Percentiles rank a stretch among this genome's conserved stretches.
phyloP scores from a whole-genome alignment of 1,140 invertebrate genomes.

The Tetraneura akinire region DNA sequence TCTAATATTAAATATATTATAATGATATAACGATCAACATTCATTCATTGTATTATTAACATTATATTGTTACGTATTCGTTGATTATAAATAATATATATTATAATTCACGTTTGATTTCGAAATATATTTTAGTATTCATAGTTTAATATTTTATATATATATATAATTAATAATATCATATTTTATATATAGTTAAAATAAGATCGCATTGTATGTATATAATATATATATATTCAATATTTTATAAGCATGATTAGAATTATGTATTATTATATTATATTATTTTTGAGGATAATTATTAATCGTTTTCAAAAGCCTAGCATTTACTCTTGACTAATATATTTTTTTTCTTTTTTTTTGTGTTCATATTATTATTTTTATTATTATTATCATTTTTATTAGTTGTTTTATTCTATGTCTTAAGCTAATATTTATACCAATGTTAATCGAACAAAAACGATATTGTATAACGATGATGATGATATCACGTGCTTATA shows the following conservation, averaged over 20 bases:
- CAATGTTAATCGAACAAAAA: not conserved
- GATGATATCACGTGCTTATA: no score
- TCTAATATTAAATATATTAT: no score
- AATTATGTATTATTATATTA: not conserved
- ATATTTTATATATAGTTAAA: not conserved
- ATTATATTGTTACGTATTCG: not conserved
- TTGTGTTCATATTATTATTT: slow-evolving; percentile 11
- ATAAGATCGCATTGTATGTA: no score
- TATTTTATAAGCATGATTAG: no score
- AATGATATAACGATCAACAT: no score
- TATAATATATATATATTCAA: no score
- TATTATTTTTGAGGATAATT: not conserved
- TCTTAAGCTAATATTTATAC: not conserved
- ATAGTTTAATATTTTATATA: not conserved
- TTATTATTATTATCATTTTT: not conserved
- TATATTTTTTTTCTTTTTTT: not conserved
- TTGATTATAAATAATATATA: no score
- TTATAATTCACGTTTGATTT: not conserved
- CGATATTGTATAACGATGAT: no score
- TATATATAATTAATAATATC: not conserved
- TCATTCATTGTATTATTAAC: not conserved
- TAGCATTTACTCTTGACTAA: slow-evolving; percentile 15
- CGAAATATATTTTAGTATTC: not conserved
- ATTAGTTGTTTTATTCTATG: not conserved
- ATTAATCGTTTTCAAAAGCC: not conserved